Percentiles rank a stretch among this genome's conserved stretches.
Conservation (phyloP, 2,888 invertebrate species). For the Cerceris ruficornis region DNA sequence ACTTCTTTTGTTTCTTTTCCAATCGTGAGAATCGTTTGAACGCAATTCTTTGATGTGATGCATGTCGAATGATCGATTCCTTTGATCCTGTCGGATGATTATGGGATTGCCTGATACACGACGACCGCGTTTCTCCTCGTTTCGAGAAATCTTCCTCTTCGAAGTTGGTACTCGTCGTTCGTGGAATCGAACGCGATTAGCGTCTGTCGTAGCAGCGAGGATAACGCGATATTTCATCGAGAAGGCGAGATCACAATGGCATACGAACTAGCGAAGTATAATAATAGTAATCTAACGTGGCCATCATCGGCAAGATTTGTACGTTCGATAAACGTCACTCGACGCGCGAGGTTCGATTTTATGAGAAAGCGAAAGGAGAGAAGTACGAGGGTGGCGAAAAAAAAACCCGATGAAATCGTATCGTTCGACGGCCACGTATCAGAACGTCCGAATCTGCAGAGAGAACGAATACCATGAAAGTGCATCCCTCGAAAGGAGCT, state of each 20-base stretch:
- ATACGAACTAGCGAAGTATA: slow-evolving; percentile 13
- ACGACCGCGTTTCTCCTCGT: too few relatives aligned
- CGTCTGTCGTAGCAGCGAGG: neutral
- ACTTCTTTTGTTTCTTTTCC: too few relatives aligned
- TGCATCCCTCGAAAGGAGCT: neutral
- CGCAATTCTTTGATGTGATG: too few relatives aligned
- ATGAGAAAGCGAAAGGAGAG: neutral
- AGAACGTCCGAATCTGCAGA: neutral
- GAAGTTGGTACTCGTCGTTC: too few relatives aligned
- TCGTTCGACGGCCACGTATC: neutral
- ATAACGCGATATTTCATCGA: neutral
- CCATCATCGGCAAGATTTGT: slow-evolving; percentile 6
- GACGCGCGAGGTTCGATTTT: neutral
- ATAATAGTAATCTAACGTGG: slow-evolving; percentile 31
- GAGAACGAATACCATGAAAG: slow-evolving; percentile 2
- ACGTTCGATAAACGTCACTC: slow-evolving; percentile 5
- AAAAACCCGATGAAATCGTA: neutral
- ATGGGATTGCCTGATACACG: too few relatives aligned
- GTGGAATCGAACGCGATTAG: neutral
- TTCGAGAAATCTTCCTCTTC: too few relatives aligned
- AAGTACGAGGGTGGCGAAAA: neutral
- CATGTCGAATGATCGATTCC: too few relatives aligned
- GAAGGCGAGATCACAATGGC: slow-evolving; percentile 18
- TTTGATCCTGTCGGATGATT: too few relatives aligned
- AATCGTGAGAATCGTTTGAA: too few relatives aligned